Percentiles rank a stretch among this genome's conserved stretches.
Conservation (phyloP, 2,797 vertebrate species). For the Threskiornis aethiopicus region DNA sequence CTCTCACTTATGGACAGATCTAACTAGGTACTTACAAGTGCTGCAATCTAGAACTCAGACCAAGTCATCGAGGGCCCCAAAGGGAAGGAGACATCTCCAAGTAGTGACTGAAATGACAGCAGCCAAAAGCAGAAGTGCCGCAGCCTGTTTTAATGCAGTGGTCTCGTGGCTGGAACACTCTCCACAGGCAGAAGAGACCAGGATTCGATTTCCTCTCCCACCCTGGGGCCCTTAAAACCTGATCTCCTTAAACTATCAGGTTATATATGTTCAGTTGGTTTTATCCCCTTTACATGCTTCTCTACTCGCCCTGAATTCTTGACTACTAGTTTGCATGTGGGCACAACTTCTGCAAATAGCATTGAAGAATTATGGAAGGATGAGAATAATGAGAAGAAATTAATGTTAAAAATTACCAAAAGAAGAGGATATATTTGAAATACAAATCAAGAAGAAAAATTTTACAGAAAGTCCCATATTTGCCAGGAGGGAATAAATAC, state of each 20-base stretch:
- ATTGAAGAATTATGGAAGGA: neutral
- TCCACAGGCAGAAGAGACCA: neutral
- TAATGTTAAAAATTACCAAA: neutral
- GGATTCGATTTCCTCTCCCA: neutral
- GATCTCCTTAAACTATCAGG: neutral
- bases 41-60: neutral
- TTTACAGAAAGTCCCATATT: neutral
- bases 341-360: neutral
- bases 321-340: neutral
- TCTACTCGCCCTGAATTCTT: neutral
- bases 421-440: neutral
- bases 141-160: neutral
- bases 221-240: neutral
- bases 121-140: neutral
- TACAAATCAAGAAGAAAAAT: neutral
- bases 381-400: neutral
- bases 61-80: fast-evolving
- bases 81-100: neutral
- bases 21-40: neutral
- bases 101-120: neutral
- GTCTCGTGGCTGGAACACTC: neutral
- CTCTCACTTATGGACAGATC: neutral
- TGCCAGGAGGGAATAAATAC: neutral
- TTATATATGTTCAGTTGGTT: neutral
- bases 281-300: neutral